Conservation (phyloP, 2,113 vertebrate genomes). For the Balaeniceps rex region DNA sequence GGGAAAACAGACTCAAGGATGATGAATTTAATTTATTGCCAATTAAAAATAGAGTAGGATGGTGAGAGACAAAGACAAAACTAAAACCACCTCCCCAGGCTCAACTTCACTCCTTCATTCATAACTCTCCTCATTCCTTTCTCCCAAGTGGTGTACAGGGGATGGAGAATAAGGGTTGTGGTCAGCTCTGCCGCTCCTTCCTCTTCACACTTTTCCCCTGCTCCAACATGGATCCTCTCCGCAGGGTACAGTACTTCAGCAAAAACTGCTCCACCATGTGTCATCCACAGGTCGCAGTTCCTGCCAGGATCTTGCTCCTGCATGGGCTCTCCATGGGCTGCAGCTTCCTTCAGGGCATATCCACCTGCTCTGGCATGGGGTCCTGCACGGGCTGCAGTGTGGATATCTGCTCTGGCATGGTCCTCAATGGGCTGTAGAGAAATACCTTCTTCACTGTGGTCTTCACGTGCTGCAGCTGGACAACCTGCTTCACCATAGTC, state of each 20-base stretch:
- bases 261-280: not conserved
- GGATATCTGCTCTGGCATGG: not conserved
- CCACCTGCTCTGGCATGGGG: too few relatives aligned
- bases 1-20: not conserved
- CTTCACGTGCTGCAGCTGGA: not conserved
- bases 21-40: not conserved
- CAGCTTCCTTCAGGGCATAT: not conserved
- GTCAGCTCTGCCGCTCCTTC: not conserved
- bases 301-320: not conserved
- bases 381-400: not conserved
- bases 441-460: not conserved
- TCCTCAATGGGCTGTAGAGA: not conserved
- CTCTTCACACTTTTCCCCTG: not conserved
- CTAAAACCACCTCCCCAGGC: not conserved
- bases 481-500: not conserved
- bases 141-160: not conserved
- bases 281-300: rapidly evolving
- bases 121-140: not conserved
- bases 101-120: not conserved
- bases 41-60: not conserved
- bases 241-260: not conserved
- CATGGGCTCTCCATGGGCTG: not conserved
- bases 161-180: not conserved
- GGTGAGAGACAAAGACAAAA: not conserved
- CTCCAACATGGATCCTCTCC: not conserved